Conservation (phyloP, 2,113 vertebrate genomes). For the Athene noctua region DNA sequence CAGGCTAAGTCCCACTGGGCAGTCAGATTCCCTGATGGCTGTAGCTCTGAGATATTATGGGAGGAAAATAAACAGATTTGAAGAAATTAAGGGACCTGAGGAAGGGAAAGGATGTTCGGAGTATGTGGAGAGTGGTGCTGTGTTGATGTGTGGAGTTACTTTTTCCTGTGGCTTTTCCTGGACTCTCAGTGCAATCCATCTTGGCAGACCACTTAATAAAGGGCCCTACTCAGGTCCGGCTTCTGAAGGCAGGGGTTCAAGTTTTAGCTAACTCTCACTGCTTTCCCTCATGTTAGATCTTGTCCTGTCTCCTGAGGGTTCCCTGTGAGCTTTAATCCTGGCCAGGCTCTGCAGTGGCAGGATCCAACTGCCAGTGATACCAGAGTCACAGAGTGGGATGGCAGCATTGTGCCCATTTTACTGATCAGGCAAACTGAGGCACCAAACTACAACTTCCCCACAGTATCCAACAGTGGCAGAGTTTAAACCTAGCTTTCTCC, state of each 20-base stretch:
- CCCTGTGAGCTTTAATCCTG: not conserved
- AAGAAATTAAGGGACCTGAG: not conserved
- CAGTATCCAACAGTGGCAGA: too few species aligned
- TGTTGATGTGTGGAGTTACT: not conserved
- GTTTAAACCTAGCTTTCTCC: not conserved
- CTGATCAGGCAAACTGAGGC: not conserved
- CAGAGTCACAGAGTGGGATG: accelerated
- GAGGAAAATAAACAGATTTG: not conserved
- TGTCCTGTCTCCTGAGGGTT: not conserved
- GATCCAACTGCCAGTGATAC: not conserved
- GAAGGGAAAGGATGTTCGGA: not conserved
- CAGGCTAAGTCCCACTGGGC: not conserved
- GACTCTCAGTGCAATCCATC: not conserved
- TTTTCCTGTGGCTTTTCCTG: not conserved
- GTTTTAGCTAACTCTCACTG: not conserved
- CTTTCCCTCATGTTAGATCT: not conserved
- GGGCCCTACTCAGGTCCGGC: not conserved
- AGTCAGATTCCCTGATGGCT: not conserved
- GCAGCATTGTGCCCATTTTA: not conserved
- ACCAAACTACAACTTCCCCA: not conserved
- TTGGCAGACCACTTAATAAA: not conserved
- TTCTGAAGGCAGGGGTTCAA: not conserved
- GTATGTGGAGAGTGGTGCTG: not conserved
- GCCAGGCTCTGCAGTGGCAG: not conserved
- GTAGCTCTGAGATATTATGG: not conserved